These are phyloP conservation scores for Metellina segmentata DNA, from an alignment of 2,888 invertebrate species.

Conservation along the genomic window DNA sequence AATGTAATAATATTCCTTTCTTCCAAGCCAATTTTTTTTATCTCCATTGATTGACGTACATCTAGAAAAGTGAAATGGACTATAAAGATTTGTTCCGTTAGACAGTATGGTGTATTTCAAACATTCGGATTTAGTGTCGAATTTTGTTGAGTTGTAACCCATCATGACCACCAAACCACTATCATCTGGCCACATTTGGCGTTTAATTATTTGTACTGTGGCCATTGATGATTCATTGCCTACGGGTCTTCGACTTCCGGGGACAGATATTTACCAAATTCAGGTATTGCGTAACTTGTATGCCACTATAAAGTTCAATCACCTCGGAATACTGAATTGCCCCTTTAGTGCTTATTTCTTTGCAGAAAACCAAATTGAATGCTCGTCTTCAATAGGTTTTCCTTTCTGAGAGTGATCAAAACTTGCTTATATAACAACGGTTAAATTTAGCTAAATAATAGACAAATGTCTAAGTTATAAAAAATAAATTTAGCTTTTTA, in stretches of 20 bases:
- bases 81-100: background rate
- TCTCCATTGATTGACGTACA: background rate
- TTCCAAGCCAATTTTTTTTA: background rate
- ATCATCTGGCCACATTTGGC: background rate
- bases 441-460: too few species aligned
- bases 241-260: background rate
- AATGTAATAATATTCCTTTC: background rate
- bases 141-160: background rate
- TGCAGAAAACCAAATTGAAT: background rate
- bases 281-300: background rate
- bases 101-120: background rate
- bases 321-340: background rate
- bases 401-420: too few species aligned
- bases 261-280: background rate
- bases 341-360: background rate
- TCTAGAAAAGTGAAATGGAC: background rate
- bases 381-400: too few species aligned
- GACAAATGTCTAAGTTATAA: too few species aligned
- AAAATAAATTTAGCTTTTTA: too few species aligned
- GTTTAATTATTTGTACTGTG: background rate
- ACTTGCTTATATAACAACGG: too few species aligned
- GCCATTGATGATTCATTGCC: background rate
- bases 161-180: background rate
- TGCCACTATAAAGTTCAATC: background rate
- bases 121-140: background rate